These are phyloP conservation scores for Carduelis carduelis DNA, from an alignment of 2,797 vertebrate species.

Conservation along the genomic window DNA sequence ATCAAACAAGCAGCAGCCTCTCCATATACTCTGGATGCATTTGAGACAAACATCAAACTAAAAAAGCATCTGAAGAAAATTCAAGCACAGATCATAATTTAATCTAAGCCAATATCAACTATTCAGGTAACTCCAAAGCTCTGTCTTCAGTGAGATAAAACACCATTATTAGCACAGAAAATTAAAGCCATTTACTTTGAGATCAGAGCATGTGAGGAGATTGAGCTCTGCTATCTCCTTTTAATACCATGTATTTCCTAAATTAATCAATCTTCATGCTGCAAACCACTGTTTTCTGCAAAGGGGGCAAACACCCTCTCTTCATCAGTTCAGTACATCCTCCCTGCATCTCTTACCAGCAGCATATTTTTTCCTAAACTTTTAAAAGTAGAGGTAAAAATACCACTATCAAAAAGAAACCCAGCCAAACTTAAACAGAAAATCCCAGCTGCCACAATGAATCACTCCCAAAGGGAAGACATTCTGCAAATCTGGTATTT, in stretches of 20 bases:
- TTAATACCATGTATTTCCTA: neutral
- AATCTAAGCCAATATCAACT: neutral
- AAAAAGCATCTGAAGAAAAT: neutral
- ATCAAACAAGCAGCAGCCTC: neutral
- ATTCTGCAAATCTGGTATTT: neutral
- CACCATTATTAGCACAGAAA: neutral
- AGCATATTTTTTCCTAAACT: neutral
- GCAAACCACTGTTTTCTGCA: neutral
- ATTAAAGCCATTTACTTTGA: neutral
- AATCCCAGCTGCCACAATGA: neutral
- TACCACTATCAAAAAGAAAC: neutral
- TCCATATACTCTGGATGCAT: neutral
- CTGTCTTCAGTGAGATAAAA: neutral
- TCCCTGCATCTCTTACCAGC: neutral
- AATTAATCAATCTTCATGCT: neutral
- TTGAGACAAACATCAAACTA: neutral
- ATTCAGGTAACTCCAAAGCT: neutral
- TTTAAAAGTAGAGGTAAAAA: neutral
- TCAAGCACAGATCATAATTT: neutral
- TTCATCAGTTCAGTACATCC: neutral
- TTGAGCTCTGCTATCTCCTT: neutral
- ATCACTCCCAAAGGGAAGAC: neutral
- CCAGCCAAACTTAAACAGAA: neutral
- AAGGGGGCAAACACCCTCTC: neutral
- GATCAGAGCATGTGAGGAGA: neutral